These are phyloP conservation scores for Caenorhabditis plicata DNA, from an alignment of 2,888 invertebrate genomes.

Conservation along the genomic window DNA sequence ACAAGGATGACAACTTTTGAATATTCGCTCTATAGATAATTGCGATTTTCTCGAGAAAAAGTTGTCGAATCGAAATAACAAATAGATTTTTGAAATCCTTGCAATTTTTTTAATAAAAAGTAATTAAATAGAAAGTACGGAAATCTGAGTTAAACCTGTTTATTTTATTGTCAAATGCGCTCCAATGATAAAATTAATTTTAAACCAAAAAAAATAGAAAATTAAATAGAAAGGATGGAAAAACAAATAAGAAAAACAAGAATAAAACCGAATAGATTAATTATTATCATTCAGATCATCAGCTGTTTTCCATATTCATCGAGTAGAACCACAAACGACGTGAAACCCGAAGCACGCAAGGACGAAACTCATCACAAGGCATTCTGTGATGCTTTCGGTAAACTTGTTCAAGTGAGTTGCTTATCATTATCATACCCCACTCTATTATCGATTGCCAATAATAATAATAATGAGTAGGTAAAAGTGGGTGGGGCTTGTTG, in stretches of 20 bases:
- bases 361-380: conserved; percentile 15
- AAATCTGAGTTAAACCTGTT: too few species aligned
- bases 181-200: too few species aligned
- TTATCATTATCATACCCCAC: not conserved
- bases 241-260: not conserved
- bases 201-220: too few species aligned
- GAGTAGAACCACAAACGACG: conserved; percentile 30
- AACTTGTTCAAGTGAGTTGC: conserved; percentile 38
- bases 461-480: not conserved
- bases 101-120: too few species aligned
- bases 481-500: not conserved
- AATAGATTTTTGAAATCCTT: too few species aligned
- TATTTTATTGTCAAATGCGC: too few species aligned
- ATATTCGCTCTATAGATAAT: too few species aligned
- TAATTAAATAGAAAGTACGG: too few species aligned
- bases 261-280: not conserved
- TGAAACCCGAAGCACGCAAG: conserved; percentile 10
- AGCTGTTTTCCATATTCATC: conserved; percentile 60
- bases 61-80: too few species aligned
- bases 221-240: too few species aligned
- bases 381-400: conserved; percentile 38
- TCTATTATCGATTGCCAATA: not conserved
- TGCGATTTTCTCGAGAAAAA: too few species aligned
- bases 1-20: too few species aligned
- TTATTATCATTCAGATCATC: conserved; percentile 50